phyloP scores from a whole-genome alignment of 2,888 invertebrate genomes.

The Stenodera caucasica region DNA sequence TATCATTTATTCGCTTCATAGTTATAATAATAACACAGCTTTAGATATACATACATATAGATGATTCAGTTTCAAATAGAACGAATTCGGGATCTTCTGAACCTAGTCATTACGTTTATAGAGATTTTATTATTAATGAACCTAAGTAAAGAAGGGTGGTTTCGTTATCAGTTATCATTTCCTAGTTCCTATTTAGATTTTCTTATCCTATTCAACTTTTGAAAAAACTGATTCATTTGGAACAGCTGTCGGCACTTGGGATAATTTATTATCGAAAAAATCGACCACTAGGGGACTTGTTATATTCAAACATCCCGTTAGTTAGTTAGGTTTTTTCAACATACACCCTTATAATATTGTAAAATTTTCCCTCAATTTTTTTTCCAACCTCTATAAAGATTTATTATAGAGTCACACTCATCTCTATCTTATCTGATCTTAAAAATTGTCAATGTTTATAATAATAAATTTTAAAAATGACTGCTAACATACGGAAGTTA shows the following conservation, averaged over 20 bases:
- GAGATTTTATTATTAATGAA: no score
- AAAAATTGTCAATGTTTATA: not conserved
- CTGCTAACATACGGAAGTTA: not conserved
- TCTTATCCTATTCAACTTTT: not conserved
- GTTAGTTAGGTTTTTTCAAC: not conserved
- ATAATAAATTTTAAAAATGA: not conserved
- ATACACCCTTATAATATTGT: conserved; percentile 4
- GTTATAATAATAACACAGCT: no score
- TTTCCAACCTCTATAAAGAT: not conserved
- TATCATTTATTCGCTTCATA: no score
- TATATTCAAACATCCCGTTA: conserved; percentile 29
- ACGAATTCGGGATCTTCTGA: no score
- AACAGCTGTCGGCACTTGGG: conserved; percentile 26
- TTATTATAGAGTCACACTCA: not conserved
- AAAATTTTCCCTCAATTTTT: not conserved
- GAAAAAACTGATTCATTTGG: conserved; percentile 15
- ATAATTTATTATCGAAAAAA: conserved; percentile 41
- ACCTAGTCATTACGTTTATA: no score
- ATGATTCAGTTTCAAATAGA: no score
- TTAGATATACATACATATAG: no score
- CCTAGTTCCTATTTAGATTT: conserved; percentile 1
- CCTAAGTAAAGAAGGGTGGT: not conserved
- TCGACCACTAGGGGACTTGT: conserved; percentile 44
- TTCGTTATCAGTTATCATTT: not conserved
- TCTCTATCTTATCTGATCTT: conserved; percentile 4